Base-by-base conservation (phyloP, 2,888 invertebrate genomes). In the Leistus spinibarbis region DNA sequence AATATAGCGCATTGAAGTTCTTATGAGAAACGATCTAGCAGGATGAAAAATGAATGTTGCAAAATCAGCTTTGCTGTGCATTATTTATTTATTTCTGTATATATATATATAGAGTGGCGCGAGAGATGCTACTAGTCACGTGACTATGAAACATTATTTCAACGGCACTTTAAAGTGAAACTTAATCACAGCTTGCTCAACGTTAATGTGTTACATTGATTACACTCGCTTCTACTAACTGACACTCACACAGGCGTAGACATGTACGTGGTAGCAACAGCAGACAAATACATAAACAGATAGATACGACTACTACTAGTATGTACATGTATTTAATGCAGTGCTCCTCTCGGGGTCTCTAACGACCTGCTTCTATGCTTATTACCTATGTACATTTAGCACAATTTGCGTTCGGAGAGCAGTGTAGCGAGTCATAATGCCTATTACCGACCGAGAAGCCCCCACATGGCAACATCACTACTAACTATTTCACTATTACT, bases 191-290 rank as follows among this genome's bases (percentile, higher is more conserved):
- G 63, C 70, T 70, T 40, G 70, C 70, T 53, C 60, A 57, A 66
- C 70, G 40, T 62, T 70, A 70, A 70, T 70, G 70, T 70, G 70
- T 62, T 70, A 70, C 70, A 70, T 70, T 70, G 70, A 70, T 70
- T 70, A 70, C 70, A 62, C 70, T 27, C n/a, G 40, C 40, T 40
- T 40, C 40, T 40, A 40, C 40, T 40, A 40, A 40, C 40, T 40
- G 40, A 54, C 23, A 23, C 56, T 19, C 67, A 57, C 22, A 22
- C 60, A 60, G 3, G 20, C 60, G 17, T 54, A 54, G 17, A 54
- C 54, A 53, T 19, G 54, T 13, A 53, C 54, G 19, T 54, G 54
- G 53, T 7, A 3, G 22, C 19, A 54, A 17, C 54, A 20, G 22
- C 27, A 64, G 3, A 64, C 23, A 24, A 16, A 22, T 23, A 23